These are phyloP conservation scores for Adrianichthys oophorus DNA, from an alignment of 2,797 vertebrate genomes.

Conservation along the genomic window DNA sequence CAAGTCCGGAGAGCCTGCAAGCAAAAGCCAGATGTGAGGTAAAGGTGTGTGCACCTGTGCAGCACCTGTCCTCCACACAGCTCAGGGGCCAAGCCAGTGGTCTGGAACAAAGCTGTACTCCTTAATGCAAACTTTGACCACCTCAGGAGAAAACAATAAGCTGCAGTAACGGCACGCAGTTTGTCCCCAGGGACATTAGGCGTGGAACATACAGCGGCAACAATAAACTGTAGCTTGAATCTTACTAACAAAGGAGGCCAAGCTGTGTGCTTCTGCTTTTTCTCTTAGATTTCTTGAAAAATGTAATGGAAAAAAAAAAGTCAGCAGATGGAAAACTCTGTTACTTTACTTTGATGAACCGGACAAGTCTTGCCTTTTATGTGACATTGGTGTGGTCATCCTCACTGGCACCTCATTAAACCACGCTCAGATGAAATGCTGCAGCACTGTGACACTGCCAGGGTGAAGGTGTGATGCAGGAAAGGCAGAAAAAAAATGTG, in stretches of 20 bases:
- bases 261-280: conserved; percentile 13
- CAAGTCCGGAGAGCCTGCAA: conserved; percentile 17
- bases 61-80: conserved; percentile 52
- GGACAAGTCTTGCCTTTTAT: conserved; percentile 56
- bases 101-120: conserved; percentile 60
- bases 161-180: conserved; percentile 53
- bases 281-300: conserved; percentile 24
- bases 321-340: conserved; percentile 52
- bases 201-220: conserved; percentile 37
- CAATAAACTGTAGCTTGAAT: conserved; percentile 45
- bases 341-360: conserved; percentile 57
- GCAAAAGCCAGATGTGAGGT: conserved; percentile 37
- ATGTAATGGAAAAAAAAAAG: conserved; percentile 18
- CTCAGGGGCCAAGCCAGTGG: conserved; percentile 38
- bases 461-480: conserved; percentile 66
- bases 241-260: conserved; percentile 49
- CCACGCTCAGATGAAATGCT: conserved; percentile 51
- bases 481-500: conserved; percentile 77
- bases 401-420: conserved; percentile 73
- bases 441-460: conserved; percentile 38
- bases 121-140: conserved; percentile 56
- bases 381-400: conserved; percentile 63
- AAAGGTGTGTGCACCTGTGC: conserved; percentile 60
- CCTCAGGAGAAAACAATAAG: conserved; percentile 58
- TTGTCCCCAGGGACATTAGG: conserved; percentile 41